phyloP scores from a whole-genome alignment of 2,113 vertebrate genomes.

The Prionailurus bengalensis region DNA sequence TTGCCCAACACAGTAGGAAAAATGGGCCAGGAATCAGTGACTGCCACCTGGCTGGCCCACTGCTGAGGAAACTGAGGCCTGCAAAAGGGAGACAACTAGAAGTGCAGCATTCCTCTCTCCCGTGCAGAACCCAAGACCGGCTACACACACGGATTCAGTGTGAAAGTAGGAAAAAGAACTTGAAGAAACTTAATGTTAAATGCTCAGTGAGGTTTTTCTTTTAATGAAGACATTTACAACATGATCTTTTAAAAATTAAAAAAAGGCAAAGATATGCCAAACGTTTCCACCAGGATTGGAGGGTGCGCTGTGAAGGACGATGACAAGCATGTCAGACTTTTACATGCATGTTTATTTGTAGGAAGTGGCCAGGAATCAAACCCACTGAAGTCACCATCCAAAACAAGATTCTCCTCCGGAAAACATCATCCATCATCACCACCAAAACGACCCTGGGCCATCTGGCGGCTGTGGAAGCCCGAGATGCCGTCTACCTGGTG shows the following conservation, averaged over 20 bases:
- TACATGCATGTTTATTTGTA: slow-evolving; percentile 71
- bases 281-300: background rate
- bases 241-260: background rate
- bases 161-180: background rate
- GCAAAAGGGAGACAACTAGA: background rate
- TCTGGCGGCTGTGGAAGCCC: slow-evolving; percentile 85
- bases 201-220: background rate
- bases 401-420: slow-evolving; percentile 77
- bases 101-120: too few species aligned
- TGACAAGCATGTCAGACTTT: background rate
- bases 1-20: background rate
- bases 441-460: slow-evolving; percentile 90
- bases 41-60: background rate
- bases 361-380: slow-evolving; percentile 91
- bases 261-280: background rate
- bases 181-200: background rate
- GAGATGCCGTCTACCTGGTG: slow-evolving; percentile 88
- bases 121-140: background rate
- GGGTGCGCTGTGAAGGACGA: background rate
- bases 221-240: background rate
- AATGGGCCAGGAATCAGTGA: background rate
- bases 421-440: slow-evolving; percentile 89
- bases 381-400: slow-evolving; percentile 74
- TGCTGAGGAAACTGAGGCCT: background rate
- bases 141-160: rapidly evolving